phyloP scores from a whole-genome alignment of 2,113 vertebrate genomes.

The Mus pahari region DNA sequence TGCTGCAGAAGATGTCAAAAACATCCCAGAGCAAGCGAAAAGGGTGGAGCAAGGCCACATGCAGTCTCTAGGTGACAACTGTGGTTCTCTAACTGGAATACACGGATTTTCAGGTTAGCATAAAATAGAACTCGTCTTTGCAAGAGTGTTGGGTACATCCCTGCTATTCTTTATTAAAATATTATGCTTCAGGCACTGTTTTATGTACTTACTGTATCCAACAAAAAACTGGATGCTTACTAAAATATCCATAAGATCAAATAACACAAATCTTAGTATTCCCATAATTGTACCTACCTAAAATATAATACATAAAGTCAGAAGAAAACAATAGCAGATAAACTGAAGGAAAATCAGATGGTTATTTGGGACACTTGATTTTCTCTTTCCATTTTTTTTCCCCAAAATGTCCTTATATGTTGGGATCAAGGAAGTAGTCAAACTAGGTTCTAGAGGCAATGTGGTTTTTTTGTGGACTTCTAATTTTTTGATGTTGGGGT shows the following conservation, averaged over 20 bases:
- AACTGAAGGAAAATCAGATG: background rate
- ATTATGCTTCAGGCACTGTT: background rate
- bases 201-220: background rate
- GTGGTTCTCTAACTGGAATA: background rate
- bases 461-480: background rate
- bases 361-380: background rate
- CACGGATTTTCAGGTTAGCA: background rate
- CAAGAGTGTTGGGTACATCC: background rate
- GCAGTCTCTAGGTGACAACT: background rate
- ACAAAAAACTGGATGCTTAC: slow-evolving; percentile 7
- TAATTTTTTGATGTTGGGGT: background rate
- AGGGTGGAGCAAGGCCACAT: background rate
- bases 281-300: background rate
- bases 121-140: slow-evolving; percentile 9
- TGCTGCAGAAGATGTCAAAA: background rate
- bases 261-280: background rate
- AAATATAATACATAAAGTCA: background rate
- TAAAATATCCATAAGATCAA: slow-evolving; percentile 41
- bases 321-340: background rate
- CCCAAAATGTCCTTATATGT: slow-evolving; percentile 6
- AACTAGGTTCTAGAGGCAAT: background rate
- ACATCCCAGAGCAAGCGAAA: slow-evolving; percentile 2
- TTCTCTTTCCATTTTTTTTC: background rate
- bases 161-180: slow-evolving; percentile 2
- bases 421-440: background rate